These are phyloP conservation scores for Geodia barretti DNA, from an alignment of 37 sponge, comb jelly and placozoan species.

Conservation along the genomic window DNA sequence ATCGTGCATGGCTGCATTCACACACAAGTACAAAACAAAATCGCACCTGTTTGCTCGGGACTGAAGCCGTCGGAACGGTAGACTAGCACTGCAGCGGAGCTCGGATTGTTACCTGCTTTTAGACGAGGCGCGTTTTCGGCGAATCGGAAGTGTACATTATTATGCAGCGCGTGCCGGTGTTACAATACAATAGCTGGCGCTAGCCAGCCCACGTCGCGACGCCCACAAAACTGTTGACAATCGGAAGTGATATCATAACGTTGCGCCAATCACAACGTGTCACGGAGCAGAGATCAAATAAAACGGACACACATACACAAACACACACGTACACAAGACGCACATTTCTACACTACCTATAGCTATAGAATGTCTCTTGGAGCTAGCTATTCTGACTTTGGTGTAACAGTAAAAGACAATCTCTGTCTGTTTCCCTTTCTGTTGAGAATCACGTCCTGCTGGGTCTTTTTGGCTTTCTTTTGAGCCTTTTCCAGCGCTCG, in stretches of 20 bases:
- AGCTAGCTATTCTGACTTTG: constrained; percentile 16
- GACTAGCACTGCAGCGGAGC: neutral
- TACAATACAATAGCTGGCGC: neutral
- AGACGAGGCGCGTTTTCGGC: neutral
- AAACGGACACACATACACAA: too few relatives aligned
- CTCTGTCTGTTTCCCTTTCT: constrained; percentile 73
- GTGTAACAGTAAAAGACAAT: constrained; percentile 70
- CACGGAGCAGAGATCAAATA: neutral
- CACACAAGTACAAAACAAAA: neutral
- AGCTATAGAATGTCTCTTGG: neutral
- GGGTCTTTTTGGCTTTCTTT: constrained; percentile 44
- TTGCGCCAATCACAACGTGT: neutral
- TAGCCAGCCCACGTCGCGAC: neutral
- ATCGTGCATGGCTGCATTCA: too few relatives aligned
- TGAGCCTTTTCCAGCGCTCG: constrained; percentile 65
- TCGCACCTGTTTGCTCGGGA: neutral
- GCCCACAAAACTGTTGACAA: neutral
- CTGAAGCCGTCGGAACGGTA: neutral
- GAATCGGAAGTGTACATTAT: neutral
- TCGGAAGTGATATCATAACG: neutral
- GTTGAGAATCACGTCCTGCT: constrained; percentile 81
- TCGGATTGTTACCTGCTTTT: neutral
- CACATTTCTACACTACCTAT: neutral
- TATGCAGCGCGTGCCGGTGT: neutral
- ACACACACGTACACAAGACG: neutral